Conservation (phyloP, 2,113 vertebrate species). For the Macrotus californicus region DNA sequence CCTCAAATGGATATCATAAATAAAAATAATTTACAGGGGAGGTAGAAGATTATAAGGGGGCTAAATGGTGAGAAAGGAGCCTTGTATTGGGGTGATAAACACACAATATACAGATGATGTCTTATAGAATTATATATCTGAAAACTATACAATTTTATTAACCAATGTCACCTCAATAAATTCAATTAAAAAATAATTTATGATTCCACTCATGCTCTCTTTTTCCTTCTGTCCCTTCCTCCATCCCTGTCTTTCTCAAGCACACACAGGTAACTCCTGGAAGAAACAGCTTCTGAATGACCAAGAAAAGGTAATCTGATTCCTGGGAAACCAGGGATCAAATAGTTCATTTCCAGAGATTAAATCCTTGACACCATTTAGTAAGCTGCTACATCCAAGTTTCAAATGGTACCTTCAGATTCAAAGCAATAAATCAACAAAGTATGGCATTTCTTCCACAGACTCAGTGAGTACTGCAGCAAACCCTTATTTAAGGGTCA, state of each 20-base stretch:
- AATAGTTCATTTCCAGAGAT: background rate
- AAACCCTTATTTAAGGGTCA: background rate
- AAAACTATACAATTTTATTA: background rate
- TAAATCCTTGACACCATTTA: background rate
- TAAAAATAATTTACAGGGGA: background rate
- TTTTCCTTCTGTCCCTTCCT: background rate
- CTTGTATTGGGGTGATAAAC: background rate
- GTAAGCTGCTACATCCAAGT: background rate
- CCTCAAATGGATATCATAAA: background rate
- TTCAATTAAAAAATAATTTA: background rate
- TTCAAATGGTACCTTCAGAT: background rate
- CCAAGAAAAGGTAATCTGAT: background rate
- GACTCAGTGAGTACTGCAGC: background rate
- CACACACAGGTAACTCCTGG: rapidly evolving
- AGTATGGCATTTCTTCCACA: background rate
- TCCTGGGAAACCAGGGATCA: background rate
- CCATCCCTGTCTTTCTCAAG: background rate
- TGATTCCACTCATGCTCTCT: background rate
- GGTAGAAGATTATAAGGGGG: background rate
- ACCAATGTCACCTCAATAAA: background rate
- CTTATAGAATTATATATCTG: background rate
- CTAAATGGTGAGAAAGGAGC: background rate
- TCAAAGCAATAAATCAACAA: background rate
- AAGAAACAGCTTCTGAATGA: background rate
- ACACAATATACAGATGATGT: background rate